Base-by-base conservation (phyloP, 2,888 invertebrate genomes). In the Andrena camellia region DNA sequence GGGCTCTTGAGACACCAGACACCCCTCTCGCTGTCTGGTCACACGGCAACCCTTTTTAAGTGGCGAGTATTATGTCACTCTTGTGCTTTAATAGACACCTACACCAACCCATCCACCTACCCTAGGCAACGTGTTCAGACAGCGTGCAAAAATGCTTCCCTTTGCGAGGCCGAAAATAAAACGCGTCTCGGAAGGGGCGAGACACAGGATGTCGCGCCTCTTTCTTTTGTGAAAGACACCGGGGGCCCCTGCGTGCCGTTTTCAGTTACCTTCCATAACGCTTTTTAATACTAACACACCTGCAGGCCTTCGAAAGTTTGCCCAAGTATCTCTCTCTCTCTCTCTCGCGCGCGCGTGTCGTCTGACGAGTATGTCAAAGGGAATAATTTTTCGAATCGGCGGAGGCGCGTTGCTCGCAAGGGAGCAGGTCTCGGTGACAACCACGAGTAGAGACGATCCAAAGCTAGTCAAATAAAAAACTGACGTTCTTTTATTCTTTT, bases 1-100 rank as follows among this genome's bases (percentile, higher is more conserved):
- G 89, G 84, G 86, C 91, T 90, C 92, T 92, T 88, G 92, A 92
- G 91, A 92, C 91, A 91, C 88, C 91, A 92, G 92, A 92, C 92
- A 91, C 92, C 90, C 91, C 89, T 90, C 78, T 86, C 89, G 85
- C 88, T 88, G 91, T 91, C 90, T 92, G 90, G 91, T 91, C 91
- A 92, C 90, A 90, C 90, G 86, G 83, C 83, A 90, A 91, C 87
- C 89, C 87, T 86, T 87, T 86, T 88, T 90, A 91, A 92, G 90
- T 91, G 88, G 85, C 87, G 87, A 89, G 92, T 91, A 91, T 92
- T 92, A 92, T 91, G 90, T 91, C 91, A 91, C 92, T 90, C 88
- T 90, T 82, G 89, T 78, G 89, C 88, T 90, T 91, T 91, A 92
- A 92, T 90, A 92, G 91, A 91, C 90, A 91, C 90, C 90, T 90